Evolutionary conservation across 2,113 vertebrate species (phyloP).

Genomic region (Amblyopsis rosae): DNA sequence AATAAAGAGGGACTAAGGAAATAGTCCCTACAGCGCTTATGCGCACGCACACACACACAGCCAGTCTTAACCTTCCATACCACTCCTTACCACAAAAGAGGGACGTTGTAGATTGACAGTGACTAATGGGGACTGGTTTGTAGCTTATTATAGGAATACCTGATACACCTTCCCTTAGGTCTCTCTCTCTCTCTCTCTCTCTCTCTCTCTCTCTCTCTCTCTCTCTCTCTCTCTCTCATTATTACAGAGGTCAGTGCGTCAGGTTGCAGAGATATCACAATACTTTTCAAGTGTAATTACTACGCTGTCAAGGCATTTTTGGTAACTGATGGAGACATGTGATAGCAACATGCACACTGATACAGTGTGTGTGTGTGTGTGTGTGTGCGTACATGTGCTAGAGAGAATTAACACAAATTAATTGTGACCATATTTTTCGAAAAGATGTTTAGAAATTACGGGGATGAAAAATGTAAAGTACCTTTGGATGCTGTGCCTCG

Average conservation of each 20-base stretch:
- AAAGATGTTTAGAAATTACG: background rate
- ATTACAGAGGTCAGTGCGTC: background rate
- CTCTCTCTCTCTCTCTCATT: background rate
- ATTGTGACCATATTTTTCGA: conserved; percentile 10
- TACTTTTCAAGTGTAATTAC: conserved; percentile 23
- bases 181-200: conserved; percentile 28
- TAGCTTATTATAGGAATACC: conserved; percentile 60
- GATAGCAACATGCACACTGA: conserved; percentile 3
- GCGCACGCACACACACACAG: conserved; percentile 13
- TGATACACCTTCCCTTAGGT: conserved; percentile 36
- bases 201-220: conserved; percentile 26
- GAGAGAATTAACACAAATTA: conserved; percentile 5
- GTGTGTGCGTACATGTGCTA: conserved; percentile 4
- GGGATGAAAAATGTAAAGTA: background rate
- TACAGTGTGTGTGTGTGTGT: background rate
- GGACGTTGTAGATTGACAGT: conserved; percentile 62
- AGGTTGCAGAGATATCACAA: background rate
- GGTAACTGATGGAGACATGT: conserved; percentile 21
- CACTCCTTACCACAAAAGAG: conserved; percentile 44
- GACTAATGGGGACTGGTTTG: conserved; percentile 66
- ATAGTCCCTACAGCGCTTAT: conserved; percentile 40
- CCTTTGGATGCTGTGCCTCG: conserved; percentile 20
- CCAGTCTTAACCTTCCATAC: conserved; percentile 28
- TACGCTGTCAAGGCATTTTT: conserved; percentile 22
- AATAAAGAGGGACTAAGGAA: conserved; percentile 36